A percentile compares a stretch with the other conserved stretches of the same genome.
phyloP scores from a whole-genome alignment of 2,888 invertebrate genomes.

The Empis stercorea region DNA sequence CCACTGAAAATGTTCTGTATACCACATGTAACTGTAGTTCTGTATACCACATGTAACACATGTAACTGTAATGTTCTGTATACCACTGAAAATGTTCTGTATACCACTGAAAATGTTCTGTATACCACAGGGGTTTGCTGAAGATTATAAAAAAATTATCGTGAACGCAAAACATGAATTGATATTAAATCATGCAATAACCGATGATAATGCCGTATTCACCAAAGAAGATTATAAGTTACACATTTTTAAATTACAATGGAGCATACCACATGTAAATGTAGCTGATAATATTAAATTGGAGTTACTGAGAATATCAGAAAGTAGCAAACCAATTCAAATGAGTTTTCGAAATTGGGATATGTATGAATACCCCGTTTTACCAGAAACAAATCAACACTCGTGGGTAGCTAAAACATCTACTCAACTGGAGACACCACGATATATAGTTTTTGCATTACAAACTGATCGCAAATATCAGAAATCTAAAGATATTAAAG shows the following conservation, averaged over 20 bases:
- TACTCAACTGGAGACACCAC: slow-evolving; percentile 25
- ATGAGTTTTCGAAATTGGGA: slow-evolving; percentile 26
- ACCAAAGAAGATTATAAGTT: slow-evolving; percentile 9
- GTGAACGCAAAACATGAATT: slow-evolving; percentile 3
- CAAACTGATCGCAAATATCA: slow-evolving; percentile 27
- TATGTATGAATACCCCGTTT: slow-evolving; percentile 23
- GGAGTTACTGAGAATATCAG: slow-evolving; percentile 11
- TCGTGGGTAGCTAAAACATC: slow-evolving; percentile 25
- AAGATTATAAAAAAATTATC: slow-evolving; percentile 2
- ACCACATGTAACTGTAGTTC: too few species aligned
- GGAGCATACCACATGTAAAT: slow-evolving; percentile 14
- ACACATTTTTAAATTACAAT: slow-evolving; percentile 15
- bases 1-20: not conserved
- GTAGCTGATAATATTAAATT: slow-evolving; percentile 19
- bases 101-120: not conserved
- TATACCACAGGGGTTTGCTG: too few species aligned
- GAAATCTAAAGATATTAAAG: slow-evolving; percentile 18
- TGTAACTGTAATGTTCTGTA: too few species aligned
- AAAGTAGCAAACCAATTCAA: slow-evolving; percentile 1
- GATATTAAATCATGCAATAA: slow-evolving; percentile 9
- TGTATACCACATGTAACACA: too few species aligned
- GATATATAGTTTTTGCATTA: slow-evolving; percentile 27
- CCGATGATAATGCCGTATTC: slow-evolving; percentile 16
- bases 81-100: not conserved
- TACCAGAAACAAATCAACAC: slow-evolving; percentile 22